Percentiles rank a stretch among this genome's conserved stretches.
These are phyloP conservation scores for Grapholita molesta DNA, from an alignment of 1,140 invertebrate species.

Conservation along the genomic window DNA sequence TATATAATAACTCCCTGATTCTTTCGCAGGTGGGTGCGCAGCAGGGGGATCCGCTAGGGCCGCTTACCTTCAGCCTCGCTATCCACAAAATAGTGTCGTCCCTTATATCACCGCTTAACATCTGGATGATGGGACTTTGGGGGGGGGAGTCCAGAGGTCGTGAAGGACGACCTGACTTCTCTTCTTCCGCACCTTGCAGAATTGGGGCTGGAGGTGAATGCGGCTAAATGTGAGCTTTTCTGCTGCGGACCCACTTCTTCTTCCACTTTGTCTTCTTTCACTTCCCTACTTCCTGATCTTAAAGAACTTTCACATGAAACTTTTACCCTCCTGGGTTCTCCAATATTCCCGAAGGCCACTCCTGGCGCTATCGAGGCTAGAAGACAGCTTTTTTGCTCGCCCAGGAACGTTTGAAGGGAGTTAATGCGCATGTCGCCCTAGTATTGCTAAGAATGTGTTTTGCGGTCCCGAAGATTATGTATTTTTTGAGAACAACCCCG, in stretches of 20 bases:
- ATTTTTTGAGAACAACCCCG: too few species aligned
- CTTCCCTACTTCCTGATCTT: not conserved
- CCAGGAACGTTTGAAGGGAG: not conserved
- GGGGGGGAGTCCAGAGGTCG: not conserved
- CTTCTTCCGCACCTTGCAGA: not conserved
- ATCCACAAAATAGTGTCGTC: not conserved
- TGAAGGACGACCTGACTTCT: not conserved
- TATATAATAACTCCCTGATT: not conserved
- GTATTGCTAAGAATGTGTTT: not conserved
- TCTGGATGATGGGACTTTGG: not conserved
- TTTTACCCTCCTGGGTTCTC: not conserved
- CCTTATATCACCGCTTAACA: not conserved
- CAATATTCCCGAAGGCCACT: not conserved
- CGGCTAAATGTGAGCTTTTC: not conserved
- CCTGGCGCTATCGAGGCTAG: not conserved
- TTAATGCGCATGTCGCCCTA: not conserved
- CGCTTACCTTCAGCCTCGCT: not conserved
- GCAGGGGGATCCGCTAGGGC: too few species aligned
- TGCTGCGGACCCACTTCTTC: not conserved
- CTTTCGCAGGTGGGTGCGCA: not conserved
- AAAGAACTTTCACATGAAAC: not conserved
- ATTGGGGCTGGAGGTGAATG: not conserved
- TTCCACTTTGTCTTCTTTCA: not conserved
- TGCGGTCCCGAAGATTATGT: too few species aligned
- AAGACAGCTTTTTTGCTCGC: not conserved